Conservation (phyloP, 2,113 vertebrate species). For the Tretioscincus oriximinensis region DNA sequence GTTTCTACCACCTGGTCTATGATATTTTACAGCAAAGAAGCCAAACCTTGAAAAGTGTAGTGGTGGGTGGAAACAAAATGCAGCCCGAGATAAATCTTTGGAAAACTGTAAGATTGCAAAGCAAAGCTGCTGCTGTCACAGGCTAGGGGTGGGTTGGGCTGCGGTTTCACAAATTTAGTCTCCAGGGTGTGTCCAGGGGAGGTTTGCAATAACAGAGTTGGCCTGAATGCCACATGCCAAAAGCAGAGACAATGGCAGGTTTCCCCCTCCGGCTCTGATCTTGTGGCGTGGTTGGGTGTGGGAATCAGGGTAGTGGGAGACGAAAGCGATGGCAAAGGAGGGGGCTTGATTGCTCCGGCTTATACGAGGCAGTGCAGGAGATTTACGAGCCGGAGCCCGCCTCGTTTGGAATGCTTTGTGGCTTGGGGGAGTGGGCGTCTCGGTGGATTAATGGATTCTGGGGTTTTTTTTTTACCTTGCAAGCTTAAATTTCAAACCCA, state of each 20-base stretch:
- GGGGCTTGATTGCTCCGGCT: not conserved
- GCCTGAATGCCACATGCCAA: slow-evolving; percentile 31
- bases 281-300: slow-evolving; percentile 20
- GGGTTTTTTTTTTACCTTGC: not conserved
- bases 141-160: slow-evolving; percentile 31
- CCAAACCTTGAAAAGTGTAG: slow-evolving; percentile 6
- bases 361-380: slow-evolving; percentile 18
- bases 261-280: slow-evolving; percentile 29
- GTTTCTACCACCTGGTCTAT: not conserved
- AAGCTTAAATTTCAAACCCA: slow-evolving; percentile 16
- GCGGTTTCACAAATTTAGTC: slow-evolving; percentile 36
- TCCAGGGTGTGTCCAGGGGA: slow-evolving; percentile 45
- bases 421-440: slow-evolving; percentile 40
- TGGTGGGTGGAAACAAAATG: slow-evolving; percentile 4
- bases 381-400: slow-evolving; percentile 24
- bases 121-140: not conserved
- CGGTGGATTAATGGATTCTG: slow-evolving; percentile 10
- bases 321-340: not conserved
- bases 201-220: slow-evolving; percentile 42
- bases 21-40: not conserved
- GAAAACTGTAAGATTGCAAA: not conserved
- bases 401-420: slow-evolving; percentile 37
- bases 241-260: slow-evolving; percentile 42
- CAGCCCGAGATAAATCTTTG: slow-evolving; percentile 20
- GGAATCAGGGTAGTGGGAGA: too few relatives aligned